Percentiles rank a stretch among this genome's conserved stretches.
phyloP scores from a whole-genome alignment of 2,113 vertebrate species.

The Corythornis vintsioides region DNA sequence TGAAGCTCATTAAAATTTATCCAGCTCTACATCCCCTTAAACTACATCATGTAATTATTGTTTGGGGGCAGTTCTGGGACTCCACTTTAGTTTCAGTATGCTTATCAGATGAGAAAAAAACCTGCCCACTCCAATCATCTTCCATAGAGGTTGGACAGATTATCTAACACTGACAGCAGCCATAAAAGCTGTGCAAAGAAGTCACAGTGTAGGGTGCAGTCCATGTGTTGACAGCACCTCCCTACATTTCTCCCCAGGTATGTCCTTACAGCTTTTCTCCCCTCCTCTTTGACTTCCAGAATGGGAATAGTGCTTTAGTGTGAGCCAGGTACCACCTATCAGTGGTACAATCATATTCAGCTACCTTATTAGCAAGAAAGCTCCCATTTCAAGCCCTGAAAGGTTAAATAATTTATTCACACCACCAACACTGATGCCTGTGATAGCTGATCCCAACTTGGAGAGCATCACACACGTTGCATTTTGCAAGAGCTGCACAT shows the following conservation, averaged over 20 bases:
- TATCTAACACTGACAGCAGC: neutral
- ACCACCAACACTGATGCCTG: neutral
- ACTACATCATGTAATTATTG: neutral
- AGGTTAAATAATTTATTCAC: neutral
- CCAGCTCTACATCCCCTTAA: neutral
- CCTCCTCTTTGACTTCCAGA: neutral
- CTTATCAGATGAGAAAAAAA: neutral
- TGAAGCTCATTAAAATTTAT: neutral
- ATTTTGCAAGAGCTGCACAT: neutral
- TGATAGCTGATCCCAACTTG: neutral
- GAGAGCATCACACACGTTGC: neutral
- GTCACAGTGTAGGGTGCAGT: fast-evolving
- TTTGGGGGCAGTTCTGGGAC: neutral
- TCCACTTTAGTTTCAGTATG: neutral
- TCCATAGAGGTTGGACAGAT: neutral
- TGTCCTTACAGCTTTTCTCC: neutral
- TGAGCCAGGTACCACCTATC: fast-evolving
- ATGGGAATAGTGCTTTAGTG: neutral
- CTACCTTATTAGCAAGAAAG: neutral
- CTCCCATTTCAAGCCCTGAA: neutral
- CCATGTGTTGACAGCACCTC: neutral
- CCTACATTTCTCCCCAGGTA: fast-evolving
- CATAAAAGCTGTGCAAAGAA: neutral
- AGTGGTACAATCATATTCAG: neutral
- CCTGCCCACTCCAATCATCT: neutral